A percentile compares a stretch with the other conserved stretches of the same genome.
These are phyloP conservation scores for Bombus cullumanus DNA, from an alignment of 1,140 invertebrate genomes.

Conservation along the genomic window DNA sequence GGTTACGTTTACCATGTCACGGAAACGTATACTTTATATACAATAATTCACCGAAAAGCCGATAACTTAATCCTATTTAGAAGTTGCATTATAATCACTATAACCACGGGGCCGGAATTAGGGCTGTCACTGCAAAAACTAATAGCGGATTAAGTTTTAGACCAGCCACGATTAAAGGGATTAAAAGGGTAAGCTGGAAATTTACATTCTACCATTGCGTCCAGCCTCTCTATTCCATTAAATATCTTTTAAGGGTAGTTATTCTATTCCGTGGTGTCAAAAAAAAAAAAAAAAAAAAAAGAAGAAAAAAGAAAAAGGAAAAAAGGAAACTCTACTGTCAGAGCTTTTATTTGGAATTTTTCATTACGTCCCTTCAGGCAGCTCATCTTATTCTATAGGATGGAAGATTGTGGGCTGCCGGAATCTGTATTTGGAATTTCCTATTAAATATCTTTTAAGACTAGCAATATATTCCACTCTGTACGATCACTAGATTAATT, in stretches of 20 bases:
- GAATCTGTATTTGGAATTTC: too few relatives aligned
- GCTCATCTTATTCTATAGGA: too few relatives aligned
- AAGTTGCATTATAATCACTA: constrained; percentile 68
- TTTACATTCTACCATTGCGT: constrained; percentile 55
- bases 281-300: not conserved
- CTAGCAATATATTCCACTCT: too few relatives aligned
- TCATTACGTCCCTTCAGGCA: not conserved
- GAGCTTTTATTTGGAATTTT: not conserved
- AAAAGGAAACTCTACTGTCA: not conserved
- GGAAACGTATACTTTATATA: constrained; percentile 8
- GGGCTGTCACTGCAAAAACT: constrained; percentile 71
- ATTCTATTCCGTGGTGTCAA: not conserved
- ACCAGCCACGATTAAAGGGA: constrained; percentile 61
- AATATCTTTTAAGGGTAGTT: not conserved
- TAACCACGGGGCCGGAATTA: constrained; percentile 62
- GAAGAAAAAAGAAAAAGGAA: not conserved
- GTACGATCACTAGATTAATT: too few relatives aligned
- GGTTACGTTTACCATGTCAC: not conserved
- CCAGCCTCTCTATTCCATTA: constrained; percentile 23
- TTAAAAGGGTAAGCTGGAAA: constrained; percentile 63
- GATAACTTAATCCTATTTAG: constrained; percentile 68
- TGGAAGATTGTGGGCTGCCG: too few relatives aligned
- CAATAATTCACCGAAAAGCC: constrained; percentile 69
- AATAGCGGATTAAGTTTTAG: constrained; percentile 71
- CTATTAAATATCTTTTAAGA: too few relatives aligned